Conservation (phyloP, 2,113 vertebrate genomes). For the Rhipidura dahli region DNA sequence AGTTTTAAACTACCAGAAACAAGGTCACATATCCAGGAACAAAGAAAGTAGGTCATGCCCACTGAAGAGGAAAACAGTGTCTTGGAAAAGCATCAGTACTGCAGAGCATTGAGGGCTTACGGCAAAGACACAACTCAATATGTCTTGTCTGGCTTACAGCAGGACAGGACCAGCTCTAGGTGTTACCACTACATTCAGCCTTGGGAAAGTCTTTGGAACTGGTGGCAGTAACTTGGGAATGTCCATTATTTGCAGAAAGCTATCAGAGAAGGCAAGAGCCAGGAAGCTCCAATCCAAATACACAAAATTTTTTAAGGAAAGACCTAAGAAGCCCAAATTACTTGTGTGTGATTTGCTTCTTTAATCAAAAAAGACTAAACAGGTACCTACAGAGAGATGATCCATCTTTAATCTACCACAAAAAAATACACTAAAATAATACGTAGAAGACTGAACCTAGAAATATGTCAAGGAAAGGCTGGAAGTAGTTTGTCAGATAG, state of each 20-base stretch:
- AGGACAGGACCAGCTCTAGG: neutral
- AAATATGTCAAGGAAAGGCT: neutral
- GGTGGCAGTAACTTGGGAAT: neutral
- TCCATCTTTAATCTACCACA: neutral
- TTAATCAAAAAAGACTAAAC: neutral
- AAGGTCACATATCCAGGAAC: neutral
- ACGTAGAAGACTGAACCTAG: neutral
- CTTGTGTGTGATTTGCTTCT: neutral
- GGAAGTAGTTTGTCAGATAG: neutral
- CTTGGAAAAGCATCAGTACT: neutral
- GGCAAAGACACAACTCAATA: neutral
- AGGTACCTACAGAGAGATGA: neutral
- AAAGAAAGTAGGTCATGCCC: constrained; percentile 4
- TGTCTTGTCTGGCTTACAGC: neutral
- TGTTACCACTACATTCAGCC: neutral
- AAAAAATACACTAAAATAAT: neutral
- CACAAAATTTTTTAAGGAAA: neutral
- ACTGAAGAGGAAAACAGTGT: neutral
- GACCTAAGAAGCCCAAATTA: neutral
- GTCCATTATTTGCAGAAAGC: neutral
- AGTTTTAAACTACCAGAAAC: neutral
- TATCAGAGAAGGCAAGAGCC: neutral
- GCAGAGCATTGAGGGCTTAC: neutral
- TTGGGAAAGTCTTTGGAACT: neutral
- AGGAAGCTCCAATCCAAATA: neutral